Conservation (phyloP, 2,113 vertebrate species). For the Halcyon malimbica region DNA sequence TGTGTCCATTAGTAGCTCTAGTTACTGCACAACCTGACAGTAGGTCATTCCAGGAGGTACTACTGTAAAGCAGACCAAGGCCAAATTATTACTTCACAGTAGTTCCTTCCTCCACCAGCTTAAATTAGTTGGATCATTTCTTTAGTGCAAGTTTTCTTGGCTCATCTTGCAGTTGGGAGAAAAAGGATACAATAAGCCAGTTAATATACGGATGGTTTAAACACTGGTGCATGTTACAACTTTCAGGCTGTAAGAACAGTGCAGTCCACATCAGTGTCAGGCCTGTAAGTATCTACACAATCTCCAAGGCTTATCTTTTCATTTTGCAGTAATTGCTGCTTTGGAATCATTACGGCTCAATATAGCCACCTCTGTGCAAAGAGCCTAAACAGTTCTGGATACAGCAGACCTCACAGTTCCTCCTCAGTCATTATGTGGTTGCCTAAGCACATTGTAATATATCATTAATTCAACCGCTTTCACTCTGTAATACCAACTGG, state of each 20-base stretch:
- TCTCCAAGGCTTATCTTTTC: not conserved
- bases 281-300: not conserved
- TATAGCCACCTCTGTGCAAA: not conserved
- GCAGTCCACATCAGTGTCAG: not conserved
- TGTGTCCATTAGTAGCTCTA: not conserved
- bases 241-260: not conserved
- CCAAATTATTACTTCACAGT: slow-evolving; percentile 42
- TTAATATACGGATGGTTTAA: not conserved
- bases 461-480: slow-evolving; percentile 11
- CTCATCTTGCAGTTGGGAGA: not conserved
- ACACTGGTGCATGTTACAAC: not conserved
- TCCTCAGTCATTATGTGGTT: not conserved
- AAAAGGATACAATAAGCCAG: not conserved
- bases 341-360: not conserved
- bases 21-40: not conserved
- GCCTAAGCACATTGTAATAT: not conserved
- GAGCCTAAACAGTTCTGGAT: not conserved
- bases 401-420: not conserved
- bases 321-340: not conserved
- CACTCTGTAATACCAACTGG: not conserved
- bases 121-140: slow-evolving; percentile 7
- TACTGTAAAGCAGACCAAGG: not conserved
- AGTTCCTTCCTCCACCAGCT: not conserved
- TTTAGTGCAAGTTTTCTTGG: slow-evolving; percentile 25
- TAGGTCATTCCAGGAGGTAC: not conserved